Conservation (phyloP, 2,888 invertebrate species). For the Pyrochroa serraticornis region DNA sequence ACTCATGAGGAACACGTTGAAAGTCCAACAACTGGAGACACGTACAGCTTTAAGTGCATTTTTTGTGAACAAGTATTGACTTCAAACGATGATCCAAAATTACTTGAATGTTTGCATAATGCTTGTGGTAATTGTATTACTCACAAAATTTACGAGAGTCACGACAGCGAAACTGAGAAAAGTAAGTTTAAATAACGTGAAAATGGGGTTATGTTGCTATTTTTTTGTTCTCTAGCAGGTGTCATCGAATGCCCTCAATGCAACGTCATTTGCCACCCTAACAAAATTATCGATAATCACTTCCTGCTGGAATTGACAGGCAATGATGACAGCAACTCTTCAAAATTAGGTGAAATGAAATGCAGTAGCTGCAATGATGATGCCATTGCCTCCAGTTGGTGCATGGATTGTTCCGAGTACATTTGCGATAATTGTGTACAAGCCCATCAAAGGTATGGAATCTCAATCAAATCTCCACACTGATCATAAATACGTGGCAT, state of each 20-base stretch:
- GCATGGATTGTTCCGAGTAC: constrained; percentile 89
- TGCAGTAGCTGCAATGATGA: constrained; percentile 90
- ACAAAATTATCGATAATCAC: constrained; percentile 82
- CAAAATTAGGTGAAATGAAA: constrained; percentile 61
- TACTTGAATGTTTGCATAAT: constrained; percentile 88
- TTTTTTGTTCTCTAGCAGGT: constrained; percentile 33
- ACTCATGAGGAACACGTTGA: constrained; percentile 49
- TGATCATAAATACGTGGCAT: too few relatives aligned
- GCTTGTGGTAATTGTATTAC: constrained; percentile 79
- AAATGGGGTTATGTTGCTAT: constrained; percentile 6
- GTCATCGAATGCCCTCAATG: constrained; percentile 73
- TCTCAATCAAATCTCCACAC: not conserved
- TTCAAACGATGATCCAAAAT: constrained; percentile 71
- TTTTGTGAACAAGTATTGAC: constrained; percentile 61
- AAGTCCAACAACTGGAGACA: constrained; percentile 55
- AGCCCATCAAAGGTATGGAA: constrained; percentile 78
- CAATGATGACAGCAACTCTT: constrained; percentile 61
- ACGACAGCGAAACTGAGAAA: constrained; percentile 19
- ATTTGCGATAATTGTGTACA: constrained; percentile 90
- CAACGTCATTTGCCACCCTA: constrained; percentile 72
- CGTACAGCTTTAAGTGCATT: constrained; percentile 54
- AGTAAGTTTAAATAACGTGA: constrained; percentile 13
- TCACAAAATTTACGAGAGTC: constrained; percentile 64
- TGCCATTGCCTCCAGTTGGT: constrained; percentile 83
- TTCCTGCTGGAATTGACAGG: constrained; percentile 74